Evolutionary conservation across 2,888 invertebrate species (phyloP).

Genomic region (Lochmaea capreae): DNA sequence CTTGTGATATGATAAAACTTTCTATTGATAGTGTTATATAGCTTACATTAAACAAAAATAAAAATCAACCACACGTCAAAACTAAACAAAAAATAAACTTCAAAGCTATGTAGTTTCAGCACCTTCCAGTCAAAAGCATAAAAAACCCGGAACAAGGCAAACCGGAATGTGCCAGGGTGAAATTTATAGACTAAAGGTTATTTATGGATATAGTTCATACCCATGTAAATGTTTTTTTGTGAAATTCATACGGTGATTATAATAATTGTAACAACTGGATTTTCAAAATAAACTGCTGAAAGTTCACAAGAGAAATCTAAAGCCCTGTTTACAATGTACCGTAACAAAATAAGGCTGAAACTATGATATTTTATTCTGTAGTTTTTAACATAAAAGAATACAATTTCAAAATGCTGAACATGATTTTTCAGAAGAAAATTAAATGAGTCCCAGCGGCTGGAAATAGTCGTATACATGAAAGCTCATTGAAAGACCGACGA

Average conservation of each 20-base stretch:
- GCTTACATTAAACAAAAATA: background rate
- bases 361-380: background rate
- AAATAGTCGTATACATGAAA: background rate
- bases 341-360: too few species aligned
- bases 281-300: too few species aligned
- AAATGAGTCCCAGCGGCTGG: background rate
- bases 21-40: too few species aligned
- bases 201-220: constrained; percentile 15
- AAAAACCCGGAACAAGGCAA: constrained; percentile 32
- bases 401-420: too few species aligned
- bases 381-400: background rate
- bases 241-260: constrained; percentile 29
- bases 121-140: constrained; percentile 32
- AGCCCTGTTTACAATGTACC: too few species aligned
- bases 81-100: constrained; percentile 28
- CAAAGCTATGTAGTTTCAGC: constrained; percentile 36
- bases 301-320: too few species aligned
- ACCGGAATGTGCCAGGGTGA: constrained; percentile 35
- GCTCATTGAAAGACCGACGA: constrained; percentile 8
- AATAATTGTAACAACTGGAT: too few species aligned
- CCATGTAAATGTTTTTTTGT: constrained; percentile 40
- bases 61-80: background rate
- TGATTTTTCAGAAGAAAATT: background rate
- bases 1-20: too few species aligned
- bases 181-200: constrained; percentile 29